Percentiles rank a stretch among this genome's conserved stretches.
Conservation (phyloP, 1,140 invertebrate genomes). For the Drosophila novamexicana region DNA sequence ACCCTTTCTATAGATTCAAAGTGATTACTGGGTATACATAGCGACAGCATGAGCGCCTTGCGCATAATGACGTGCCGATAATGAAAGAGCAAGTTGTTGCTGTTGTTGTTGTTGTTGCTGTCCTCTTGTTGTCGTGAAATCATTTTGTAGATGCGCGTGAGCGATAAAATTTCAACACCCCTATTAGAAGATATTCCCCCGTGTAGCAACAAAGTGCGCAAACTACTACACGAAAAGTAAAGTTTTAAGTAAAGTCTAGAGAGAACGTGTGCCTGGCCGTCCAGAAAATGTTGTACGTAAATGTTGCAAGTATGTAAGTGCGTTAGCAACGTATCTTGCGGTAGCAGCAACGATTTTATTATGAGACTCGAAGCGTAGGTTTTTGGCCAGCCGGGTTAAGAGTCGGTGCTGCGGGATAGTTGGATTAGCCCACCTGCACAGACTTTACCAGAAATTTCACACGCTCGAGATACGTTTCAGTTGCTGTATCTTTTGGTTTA, state of each 20-base stretch:
- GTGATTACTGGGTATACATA: background rate
- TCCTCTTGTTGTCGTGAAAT: slow-evolving; percentile 53
- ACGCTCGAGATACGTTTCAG: slow-evolving; percentile 28
- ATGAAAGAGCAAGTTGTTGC: slow-evolving; percentile 60
- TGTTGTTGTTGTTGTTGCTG: slow-evolving; percentile 22
- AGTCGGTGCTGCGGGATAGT: background rate
- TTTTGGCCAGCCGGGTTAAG: background rate
- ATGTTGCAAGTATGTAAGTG: background rate
- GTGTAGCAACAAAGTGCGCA: slow-evolving; percentile 31
- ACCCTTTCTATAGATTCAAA: no score
- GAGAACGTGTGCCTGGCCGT: background rate
- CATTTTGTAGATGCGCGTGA: slow-evolving; percentile 74
- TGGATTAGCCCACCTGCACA: slow-evolving; percentile 23
- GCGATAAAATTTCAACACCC: slow-evolving; percentile 63
- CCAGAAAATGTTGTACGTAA: background rate
- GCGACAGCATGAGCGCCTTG: slow-evolving; percentile 12
- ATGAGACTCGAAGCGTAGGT: slow-evolving; percentile 13
- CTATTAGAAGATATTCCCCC: slow-evolving; percentile 16
- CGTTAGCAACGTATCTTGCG: slow-evolving; percentile 1
- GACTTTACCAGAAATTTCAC: slow-evolving; percentile 20
- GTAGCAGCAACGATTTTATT: slow-evolving; percentile 3
- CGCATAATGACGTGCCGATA: slow-evolving; percentile 68
- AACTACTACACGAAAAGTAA: slow-evolving; percentile 15
- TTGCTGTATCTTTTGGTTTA: slow-evolving; percentile 4
- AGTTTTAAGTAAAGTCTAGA: background rate